A percentile compares a stretch with the other conserved stretches of the same genome.
phyloP scores from a whole-genome alignment of 1,140 invertebrate species.

The Drosophila fuyamai region DNA sequence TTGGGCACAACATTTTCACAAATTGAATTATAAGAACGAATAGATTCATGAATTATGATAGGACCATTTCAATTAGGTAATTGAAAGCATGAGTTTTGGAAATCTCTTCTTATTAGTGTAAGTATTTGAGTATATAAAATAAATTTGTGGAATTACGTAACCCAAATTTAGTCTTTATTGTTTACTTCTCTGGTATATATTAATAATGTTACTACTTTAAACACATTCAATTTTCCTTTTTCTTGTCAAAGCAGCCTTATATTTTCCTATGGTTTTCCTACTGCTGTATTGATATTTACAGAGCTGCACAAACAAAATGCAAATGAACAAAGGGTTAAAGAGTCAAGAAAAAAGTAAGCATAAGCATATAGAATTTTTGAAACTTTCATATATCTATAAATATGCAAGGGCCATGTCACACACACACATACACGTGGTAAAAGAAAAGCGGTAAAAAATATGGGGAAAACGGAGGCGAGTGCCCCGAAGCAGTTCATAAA shows the following conservation, averaged over 20 bases:
- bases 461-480: background rate
- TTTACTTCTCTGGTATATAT: too few species aligned
- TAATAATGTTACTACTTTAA: too few species aligned
- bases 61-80: too few species aligned
- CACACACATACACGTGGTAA: background rate
- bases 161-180: too few species aligned
- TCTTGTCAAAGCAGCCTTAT: background rate
- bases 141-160: too few species aligned
- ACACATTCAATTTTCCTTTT: background rate
- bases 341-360: conserved; percentile 1
- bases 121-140: too few species aligned
- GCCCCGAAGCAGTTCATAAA: conserved; percentile 51
- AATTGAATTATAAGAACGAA: too few species aligned
- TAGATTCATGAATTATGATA: too few species aligned
- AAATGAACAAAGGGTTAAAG: conserved; percentile 15
- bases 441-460: conserved; percentile 1
- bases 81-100: too few species aligned
- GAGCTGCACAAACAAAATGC: conserved; percentile 12
- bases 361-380: conserved; percentile 17
- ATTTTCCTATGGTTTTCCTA: background rate
- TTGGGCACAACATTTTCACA: too few species aligned
- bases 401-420: conserved; percentile 9
- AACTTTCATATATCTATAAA: conserved; percentile 43
- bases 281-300: conserved; percentile 1
- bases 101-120: too few species aligned